Percentiles rank a stretch among this genome's conserved stretches.
phyloP scores from a whole-genome alignment of 2,888 invertebrate species.

The Linyphia triangularis region DNA sequence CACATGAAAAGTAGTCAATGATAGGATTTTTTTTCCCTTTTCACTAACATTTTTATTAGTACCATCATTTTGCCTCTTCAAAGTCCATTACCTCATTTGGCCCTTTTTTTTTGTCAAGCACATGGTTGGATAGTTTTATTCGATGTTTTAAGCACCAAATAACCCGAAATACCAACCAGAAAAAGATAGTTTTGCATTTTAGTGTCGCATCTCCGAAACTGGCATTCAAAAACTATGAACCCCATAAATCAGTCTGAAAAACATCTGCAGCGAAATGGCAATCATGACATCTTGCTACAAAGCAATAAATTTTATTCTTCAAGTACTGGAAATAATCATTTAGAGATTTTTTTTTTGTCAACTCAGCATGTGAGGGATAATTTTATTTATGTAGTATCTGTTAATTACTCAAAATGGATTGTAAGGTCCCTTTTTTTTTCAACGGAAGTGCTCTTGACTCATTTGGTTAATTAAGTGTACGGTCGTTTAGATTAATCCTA shows the following conservation, averaged over 20 bases:
- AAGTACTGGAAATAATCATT: background rate
- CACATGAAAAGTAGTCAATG: too few species aligned
- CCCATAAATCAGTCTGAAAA: background rate
- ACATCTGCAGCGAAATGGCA: background rate
- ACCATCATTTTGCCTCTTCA: background rate
- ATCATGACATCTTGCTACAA: background rate
- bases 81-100: background rate
- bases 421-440: conserved; percentile 18
- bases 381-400: conserved; percentile 63
- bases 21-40: too few species aligned
- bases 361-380: background rate
- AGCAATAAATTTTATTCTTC: background rate
- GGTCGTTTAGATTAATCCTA: conserved; percentile 47
- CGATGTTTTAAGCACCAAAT: background rate
- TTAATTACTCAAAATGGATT: conserved; percentile 69
- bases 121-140: background rate
- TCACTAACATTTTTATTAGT: too few species aligned
- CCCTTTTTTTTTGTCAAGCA: background rate
- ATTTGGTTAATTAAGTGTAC: conserved; percentile 51
- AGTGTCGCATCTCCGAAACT: background rate
- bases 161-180: background rate
- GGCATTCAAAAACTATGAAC: background rate
- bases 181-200: background rate
- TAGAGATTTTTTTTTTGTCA: background rate
- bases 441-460: conserved; percentile 39